Base-by-base conservation (phyloP, 64 coral and sea anemone genomes). In the Astreopora myriophthalma region DNA sequence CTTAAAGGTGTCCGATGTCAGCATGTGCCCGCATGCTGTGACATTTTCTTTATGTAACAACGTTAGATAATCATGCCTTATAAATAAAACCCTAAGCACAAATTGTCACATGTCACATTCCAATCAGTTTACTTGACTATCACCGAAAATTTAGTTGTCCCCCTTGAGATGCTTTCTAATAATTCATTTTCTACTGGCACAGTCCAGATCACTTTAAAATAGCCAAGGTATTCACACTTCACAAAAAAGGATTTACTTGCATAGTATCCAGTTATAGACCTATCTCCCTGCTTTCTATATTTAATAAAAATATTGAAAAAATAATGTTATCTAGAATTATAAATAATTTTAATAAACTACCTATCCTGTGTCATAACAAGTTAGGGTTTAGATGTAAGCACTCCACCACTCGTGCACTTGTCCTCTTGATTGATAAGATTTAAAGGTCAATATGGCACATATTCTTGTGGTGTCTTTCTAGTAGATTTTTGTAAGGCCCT, bases 381-480 rank as follows among this genome's bases (percentile, higher is more conserved):
- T 73, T 72, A 72, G 85, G 66, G n/a, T 87, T 87, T 87, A 24
- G 85, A 44, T 26, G 20, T 12, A 49, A 20, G 39, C 85, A 72
- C 26, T 87, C 85, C 8, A 87, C 85, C 29, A 27, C 38, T 9
- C 85, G 72, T 44, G 85, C 85, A n/a, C n/a, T n/a, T n/a, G n/a
- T n/a, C n/a, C n/a, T n/a, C n/a, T n/a, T n/a, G n/a, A n/a, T n/a
- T n/a, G n/a, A n/a, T n/a, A n/a, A n/a, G n/a, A n/a, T n/a, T n/a
- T n/a, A n/a, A n/a, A n/a, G n/a, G n/a, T n/a, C n/a, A n/a, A n/a
- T n/a, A 71, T 19, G 35, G 64, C 55, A 11, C 68, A 9, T 86
- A 86, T 51, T 69, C 84, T 38, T 86, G 84, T 71, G 84, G 84
- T 24, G 34, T 87, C 29, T 87, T 73, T 23, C 25, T 87, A 51